These are phyloP conservation scores for Heliconius eleuchia DNA, from an alignment of 1,140 invertebrate genomes.

Conservation along the genomic window DNA sequence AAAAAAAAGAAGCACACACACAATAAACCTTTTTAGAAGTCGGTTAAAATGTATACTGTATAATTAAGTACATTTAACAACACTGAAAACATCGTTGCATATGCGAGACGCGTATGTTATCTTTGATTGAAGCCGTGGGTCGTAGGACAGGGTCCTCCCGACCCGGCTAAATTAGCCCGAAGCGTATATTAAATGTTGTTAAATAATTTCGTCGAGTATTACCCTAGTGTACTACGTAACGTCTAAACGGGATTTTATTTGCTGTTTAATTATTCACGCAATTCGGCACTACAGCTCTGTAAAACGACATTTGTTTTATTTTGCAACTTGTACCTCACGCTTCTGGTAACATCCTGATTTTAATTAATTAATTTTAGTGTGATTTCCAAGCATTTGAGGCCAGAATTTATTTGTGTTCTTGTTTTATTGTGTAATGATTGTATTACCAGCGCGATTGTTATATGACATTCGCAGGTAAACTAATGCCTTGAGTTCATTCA, in stretches of 20 bases:
- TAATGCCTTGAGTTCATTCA: no score
- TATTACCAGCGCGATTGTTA: no score
- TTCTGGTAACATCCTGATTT: no score
- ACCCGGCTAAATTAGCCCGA: conserved; percentile 63
- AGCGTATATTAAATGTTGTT: conserved; percentile 69
- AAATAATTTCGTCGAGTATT: conserved; percentile 62
- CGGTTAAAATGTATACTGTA: no score
- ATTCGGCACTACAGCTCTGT: background rate
- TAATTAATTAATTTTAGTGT: no score
- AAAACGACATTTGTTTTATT: conserved; percentile 6
- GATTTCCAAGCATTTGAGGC: no score
- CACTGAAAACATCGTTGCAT: conserved; percentile 16
- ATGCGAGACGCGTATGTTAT: conserved; percentile 24
- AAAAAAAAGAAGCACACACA: no score
- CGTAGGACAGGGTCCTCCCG: conserved; percentile 24
- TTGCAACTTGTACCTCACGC: background rate
- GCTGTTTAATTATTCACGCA: conserved; percentile 36
- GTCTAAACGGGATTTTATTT: conserved; percentile 25
- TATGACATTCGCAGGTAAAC: no score
- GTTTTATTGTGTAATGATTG: no score
- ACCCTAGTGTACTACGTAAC: conserved; percentile 9
- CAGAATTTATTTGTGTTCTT: no score
- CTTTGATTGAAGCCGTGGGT: conserved; percentile 34
- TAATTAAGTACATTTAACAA: background rate
- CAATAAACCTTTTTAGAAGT: no score